Percentiles rank a stretch among this genome's conserved stretches.
phyloP scores from a whole-genome alignment of 2,888 invertebrate genomes.

The Drosophila testacea region DNA sequence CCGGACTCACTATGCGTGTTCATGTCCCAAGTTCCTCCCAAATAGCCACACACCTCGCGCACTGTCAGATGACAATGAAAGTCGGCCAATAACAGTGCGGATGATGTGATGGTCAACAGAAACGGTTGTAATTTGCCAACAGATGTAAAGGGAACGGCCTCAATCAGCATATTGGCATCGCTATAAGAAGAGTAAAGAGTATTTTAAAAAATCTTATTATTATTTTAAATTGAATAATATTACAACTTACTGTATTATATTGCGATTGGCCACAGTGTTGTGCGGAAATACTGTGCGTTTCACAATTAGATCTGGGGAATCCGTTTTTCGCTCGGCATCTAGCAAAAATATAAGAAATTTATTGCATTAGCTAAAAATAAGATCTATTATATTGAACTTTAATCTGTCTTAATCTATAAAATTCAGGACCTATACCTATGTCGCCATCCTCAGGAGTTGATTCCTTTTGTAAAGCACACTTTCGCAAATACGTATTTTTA shows the following conservation, averaged over 20 bases:
- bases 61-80: conserved; percentile 97
- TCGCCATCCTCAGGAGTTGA: conserved; percentile 81
- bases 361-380: not conserved
- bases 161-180: conserved; percentile 95
- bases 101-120: conserved; percentile 93
- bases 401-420: not conserved
- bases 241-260: conserved; percentile 90
- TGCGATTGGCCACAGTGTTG: conserved; percentile 90
- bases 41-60: conserved; percentile 97
- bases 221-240: not conserved
- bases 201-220: not conserved
- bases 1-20: conserved; percentile 94
- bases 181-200: conserved; percentile 85
- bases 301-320: conserved; percentile 87
- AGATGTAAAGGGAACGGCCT: conserved; percentile 94
- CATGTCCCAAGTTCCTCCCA: conserved; percentile 98
- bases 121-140: conserved; percentile 97
- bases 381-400: not conserved
- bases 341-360: not conserved
- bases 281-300: conserved; percentile 91
- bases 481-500: conserved; percentile 93
- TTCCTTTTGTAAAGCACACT: conserved; percentile 88
- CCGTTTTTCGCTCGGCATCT: conserved; percentile 88
- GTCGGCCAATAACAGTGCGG: conserved; percentile 94
- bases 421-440: conserved; percentile 58